A percentile compares a stretch with the other conserved stretches of the same genome.
phyloP scores from a whole-genome alignment of 2,888 invertebrate genomes.

The Agrochola macilenta region DNA sequence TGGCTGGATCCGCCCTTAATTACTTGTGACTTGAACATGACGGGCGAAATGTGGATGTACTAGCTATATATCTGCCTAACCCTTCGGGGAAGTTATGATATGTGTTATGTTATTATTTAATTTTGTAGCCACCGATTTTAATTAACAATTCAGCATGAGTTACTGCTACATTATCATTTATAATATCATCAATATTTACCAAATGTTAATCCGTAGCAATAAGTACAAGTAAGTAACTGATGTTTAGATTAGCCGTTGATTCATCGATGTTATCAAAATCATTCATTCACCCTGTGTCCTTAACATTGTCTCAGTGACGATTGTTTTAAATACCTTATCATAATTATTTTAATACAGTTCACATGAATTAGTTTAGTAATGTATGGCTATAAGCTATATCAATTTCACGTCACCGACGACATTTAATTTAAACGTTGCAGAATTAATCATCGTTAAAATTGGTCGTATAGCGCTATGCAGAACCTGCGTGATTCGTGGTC shows the following conservation, averaged over 20 bases:
- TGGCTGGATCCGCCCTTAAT: no score
- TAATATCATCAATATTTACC: no score
- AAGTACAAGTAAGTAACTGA: background rate
- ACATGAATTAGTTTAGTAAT: constrained; percentile 10
- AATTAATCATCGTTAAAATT: constrained; percentile 42
- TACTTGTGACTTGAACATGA: background rate
- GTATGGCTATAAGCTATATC: background rate
- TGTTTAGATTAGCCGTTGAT: constrained; percentile 14
- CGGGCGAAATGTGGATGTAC: background rate
- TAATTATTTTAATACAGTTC: constrained; percentile 7
- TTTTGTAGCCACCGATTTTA: background rate
- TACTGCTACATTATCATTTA: background rate
- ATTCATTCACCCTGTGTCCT: background rate
- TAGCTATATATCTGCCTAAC: background rate
- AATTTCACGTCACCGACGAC: constrained; percentile 1
- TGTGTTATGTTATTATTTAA: background rate
- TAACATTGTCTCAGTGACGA: constrained; percentile 1
- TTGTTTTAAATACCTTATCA: constrained; percentile 26
- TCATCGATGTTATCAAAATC: constrained; percentile 26
- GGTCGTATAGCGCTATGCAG: constrained; percentile 17
- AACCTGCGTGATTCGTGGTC: constrained; percentile 26
- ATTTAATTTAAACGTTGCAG: constrained; percentile 21
- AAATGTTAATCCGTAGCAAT: background rate
- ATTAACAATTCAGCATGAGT: background rate
- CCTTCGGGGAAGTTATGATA: background rate